These are phyloP conservation scores for Junco hyemalis DNA, from an alignment of 2,113 vertebrate genomes.

Conservation along the genomic window DNA sequence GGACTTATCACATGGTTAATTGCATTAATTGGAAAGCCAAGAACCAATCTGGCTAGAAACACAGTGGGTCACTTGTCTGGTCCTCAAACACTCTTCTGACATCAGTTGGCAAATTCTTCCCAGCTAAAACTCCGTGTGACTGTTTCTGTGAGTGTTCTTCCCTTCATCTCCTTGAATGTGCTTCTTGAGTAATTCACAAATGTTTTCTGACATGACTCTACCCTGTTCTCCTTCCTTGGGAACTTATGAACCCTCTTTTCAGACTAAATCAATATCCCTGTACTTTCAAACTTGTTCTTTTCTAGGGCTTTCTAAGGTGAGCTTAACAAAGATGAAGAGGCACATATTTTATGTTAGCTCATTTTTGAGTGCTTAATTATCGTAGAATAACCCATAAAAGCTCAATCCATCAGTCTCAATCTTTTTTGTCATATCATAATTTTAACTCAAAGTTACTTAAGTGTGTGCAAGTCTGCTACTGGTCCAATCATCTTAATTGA, in stretches of 20 bases:
- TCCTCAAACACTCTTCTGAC: not conserved
- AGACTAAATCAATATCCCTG: not conserved
- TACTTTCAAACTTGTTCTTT: rapidly evolving
- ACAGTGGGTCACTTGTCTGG: not conserved
- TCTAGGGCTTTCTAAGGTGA: not conserved
- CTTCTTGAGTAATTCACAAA: not conserved
- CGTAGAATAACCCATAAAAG: not conserved
- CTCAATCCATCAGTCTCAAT: not conserved
- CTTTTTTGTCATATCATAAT: not conserved
- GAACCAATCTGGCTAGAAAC: not conserved
- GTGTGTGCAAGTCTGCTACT: not conserved
- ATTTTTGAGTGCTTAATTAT: not conserved
- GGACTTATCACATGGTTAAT: not conserved
- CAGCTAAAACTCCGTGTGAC: not conserved
- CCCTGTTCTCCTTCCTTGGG: not conserved
- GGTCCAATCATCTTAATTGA: not conserved
- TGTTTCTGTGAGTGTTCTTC: not conserved
- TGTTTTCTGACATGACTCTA: not conserved
- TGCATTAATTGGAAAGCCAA: not conserved
- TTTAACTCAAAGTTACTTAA: not conserved
- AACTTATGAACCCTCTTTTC: not conserved
- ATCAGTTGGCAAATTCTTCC: not conserved
- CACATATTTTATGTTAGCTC: not conserved
- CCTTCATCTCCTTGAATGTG: not conserved
- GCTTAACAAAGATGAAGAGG: not conserved